Conservation (phyloP, 2,113 vertebrate genomes). For the Sporophila hypoxantha region DNA sequence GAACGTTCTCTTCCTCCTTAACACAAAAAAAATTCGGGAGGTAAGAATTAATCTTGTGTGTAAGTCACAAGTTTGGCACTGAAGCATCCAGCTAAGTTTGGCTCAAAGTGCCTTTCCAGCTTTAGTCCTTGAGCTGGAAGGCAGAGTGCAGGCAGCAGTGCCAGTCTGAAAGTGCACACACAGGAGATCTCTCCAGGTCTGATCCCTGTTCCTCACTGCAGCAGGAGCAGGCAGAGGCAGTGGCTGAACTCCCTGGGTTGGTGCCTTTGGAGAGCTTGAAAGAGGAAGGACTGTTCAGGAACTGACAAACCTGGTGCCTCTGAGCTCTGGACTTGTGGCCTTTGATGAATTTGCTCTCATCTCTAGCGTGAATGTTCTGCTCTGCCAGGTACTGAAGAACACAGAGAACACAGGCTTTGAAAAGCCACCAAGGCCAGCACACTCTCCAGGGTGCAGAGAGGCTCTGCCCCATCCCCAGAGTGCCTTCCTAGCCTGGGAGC, state of each 20-base stretch:
- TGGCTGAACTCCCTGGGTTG: accelerated
- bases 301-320: neutral
- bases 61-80: neutral
- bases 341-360: neutral
- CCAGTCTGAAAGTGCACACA: neutral
- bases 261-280: neutral
- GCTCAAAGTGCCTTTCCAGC: constrained; percentile 25
- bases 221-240: neutral
- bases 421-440: neutral
- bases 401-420: accelerated
- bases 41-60: neutral
- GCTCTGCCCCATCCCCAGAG: neutral
- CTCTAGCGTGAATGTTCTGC: neutral
- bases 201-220: neutral
- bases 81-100: neutral
- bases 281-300: neutral
- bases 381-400: neutral
- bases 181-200: neutral
- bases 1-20: neutral
- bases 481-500: no score
- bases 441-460: neutral
- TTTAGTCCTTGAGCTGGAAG: neutral
- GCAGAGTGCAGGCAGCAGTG: neutral
- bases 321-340: neutral
- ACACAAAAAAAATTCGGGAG: neutral